These are phyloP conservation scores for Eurytoma adleriae DNA, from an alignment of 2,888 invertebrate genomes.

Conservation along the genomic window DNA sequence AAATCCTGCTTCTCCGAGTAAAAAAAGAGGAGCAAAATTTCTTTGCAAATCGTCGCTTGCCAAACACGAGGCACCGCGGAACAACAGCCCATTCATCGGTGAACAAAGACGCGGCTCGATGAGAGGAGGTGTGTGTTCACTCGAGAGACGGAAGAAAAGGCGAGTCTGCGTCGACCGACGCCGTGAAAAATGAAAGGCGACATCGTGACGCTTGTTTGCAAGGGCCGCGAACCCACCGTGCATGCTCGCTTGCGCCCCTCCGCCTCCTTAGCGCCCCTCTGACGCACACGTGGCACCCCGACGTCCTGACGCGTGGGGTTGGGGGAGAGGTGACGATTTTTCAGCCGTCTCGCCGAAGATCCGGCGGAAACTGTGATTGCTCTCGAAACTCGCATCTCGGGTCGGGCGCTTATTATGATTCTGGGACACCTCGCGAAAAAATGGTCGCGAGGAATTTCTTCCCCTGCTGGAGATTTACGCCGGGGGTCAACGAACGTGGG, in stretches of 20 bases:
- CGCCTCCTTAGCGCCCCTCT: too few species aligned
- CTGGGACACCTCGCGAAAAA: neutral
- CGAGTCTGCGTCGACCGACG: neutral
- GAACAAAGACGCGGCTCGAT: neutral
- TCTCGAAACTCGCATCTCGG: neutral
- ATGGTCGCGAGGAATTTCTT: neutral
- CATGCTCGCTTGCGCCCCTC: too few species aligned
- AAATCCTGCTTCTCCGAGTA: too few species aligned
- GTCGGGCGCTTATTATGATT: slow-evolving; percentile 18
- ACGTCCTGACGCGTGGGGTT: neutral
- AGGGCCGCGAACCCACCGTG: slow-evolving; percentile 24
- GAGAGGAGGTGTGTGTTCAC: too few species aligned
- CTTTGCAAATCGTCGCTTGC: too few species aligned
- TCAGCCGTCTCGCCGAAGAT: slow-evolving; percentile 36
- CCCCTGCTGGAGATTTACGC: neutral
- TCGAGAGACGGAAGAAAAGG: neutral
- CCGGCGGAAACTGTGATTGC: slow-evolving; percentile 22
- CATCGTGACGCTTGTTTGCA: slow-evolving; percentile 36
- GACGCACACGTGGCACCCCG: slow-evolving; percentile 22
- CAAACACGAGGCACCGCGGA: too few species aligned
- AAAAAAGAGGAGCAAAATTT: too few species aligned
- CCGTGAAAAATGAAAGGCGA: slow-evolving; percentile 42
- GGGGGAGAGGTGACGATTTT: slow-evolving; percentile 1
- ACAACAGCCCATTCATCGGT: neutral
- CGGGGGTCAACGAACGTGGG: neutral